A percentile compares a stretch with the other conserved stretches of the same genome.
Conservation (phyloP, 2,888 invertebrate species). For the Timandra comae region DNA sequence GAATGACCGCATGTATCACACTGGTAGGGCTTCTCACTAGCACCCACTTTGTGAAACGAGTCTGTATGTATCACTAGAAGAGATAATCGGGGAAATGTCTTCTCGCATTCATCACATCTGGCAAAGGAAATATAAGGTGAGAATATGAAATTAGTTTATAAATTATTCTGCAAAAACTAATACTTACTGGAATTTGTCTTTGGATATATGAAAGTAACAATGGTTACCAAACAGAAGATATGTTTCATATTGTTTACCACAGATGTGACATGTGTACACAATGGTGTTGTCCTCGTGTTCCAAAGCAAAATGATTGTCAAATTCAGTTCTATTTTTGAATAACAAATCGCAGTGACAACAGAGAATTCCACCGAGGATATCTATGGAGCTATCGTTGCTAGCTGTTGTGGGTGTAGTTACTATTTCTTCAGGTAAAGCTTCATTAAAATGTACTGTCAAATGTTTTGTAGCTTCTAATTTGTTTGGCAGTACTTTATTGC, state of each 20-base stretch:
- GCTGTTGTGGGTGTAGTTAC: slow-evolving; percentile 12
- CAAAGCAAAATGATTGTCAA: slow-evolving; percentile 69
- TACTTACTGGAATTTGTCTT: slow-evolving; percentile 56
- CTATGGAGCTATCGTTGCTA: slow-evolving; percentile 61
- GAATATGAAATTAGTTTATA: neutral
- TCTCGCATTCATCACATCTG: slow-evolving; percentile 72
- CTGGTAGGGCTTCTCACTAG: slow-evolving; percentile 40
- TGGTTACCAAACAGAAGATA: slow-evolving; percentile 73
- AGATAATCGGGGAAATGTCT: slow-evolving; percentile 71
- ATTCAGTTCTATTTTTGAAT: slow-evolving; percentile 66
- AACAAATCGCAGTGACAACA: slow-evolving; percentile 72
- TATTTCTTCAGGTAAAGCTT: slow-evolving; percentile 26
- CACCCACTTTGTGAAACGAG: slow-evolving; percentile 48
- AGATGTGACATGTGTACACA: slow-evolving; percentile 75
- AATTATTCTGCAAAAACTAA: neutral
- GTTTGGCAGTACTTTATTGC: slow-evolving; percentile 38
- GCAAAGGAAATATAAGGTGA: slow-evolving; percentile 1
- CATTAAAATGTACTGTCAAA: slow-evolving; percentile 51
- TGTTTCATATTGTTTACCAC: slow-evolving; percentile 71
- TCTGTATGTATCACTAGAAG: slow-evolving; percentile 72
- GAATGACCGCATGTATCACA: slow-evolving; percentile 38
- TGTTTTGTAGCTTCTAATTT: slow-evolving; percentile 43
- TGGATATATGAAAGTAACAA: slow-evolving; percentile 71
- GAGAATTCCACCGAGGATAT: slow-evolving; percentile 60
- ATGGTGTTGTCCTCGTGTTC: slow-evolving; percentile 52